Evolutionary conservation across 1,140 invertebrate species (phyloP), one percentile per base, ranked within the genome.

Genomic region (Protaetia brevitarsis): DNA sequence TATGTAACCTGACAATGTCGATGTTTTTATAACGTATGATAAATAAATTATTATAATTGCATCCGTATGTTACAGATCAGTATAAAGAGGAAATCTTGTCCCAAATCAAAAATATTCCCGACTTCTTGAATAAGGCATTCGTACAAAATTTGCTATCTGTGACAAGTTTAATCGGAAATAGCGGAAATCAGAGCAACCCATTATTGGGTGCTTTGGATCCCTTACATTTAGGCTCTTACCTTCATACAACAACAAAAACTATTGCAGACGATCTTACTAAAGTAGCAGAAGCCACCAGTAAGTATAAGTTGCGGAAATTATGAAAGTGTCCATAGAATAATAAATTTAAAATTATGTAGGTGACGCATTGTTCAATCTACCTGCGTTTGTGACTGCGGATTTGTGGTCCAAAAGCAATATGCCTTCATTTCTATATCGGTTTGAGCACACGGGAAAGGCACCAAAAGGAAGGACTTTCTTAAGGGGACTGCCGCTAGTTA

Each of bases 341-440:
- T 8, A 63, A 21, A 13, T 19, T 27, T 36, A 16, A 11, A 30
- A 37, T 26, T 68, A 70, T 76, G 28, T 67, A 82, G 83, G 78
- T 2, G 89, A 91, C 73, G 88, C 87, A 0, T 72, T 91, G 4
- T 91, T 89, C 72, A 91, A 90, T 69, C 82, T 87, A 19, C 89
- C 89, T 0, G 87, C 88, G 1, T 89, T 88, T 70, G 74, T 89
- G 11, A 89, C 86, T 5, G 86, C 85, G 0, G 77, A 85, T 34
- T 78, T 84, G 5, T 91, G 89, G 89, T 82, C 84, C 0, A 80
- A 79, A 68, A 63, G 8, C 5, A 75, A 78, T 2, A 81, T 83
- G 0, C 82, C 85, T 0, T 81, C 87, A 0, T 90, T 83, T 71
- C 79, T 91, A 21, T 92, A 91, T 72, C 87, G 87, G 71, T 91